Evolutionary conservation across 2,888 invertebrate species (phyloP), one percentile per base, ranked within the genome.

Genomic region (Drosophila cognata): DNA sequence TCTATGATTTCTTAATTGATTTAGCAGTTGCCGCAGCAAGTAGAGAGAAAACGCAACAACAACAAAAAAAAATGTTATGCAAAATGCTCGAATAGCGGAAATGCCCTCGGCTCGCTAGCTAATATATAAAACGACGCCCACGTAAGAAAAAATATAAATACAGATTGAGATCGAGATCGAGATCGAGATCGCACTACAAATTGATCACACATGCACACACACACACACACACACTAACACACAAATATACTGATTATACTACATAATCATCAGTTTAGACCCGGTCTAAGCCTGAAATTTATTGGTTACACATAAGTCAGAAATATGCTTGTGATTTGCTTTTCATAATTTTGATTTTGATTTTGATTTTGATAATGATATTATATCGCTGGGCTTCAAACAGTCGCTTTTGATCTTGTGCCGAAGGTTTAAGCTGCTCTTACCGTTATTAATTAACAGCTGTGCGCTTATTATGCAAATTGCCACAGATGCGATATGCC

Each of bases 361-460:
- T 25, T 36, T 51, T 41, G 52, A 61, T 28, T 36, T 52, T 38
- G 55, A 55, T 55, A 43, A n/a, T 55, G 52, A 55, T 61, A 53
- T 64, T 48, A 52, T 56, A 53, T 59, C 41, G 52, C n/a, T 50
- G 29, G 48, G 25, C 25, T 57, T 38, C 48, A 68, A 70, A 64
- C 61, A 53, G 56, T 65, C 36, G 60, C 68, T 69, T 88, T 88
- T 89, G 84, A 87, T 87, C 74, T 79, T 69, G 43, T 46, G 82
- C 79, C 84, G 84, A 70, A 75, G 73, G 60, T 74, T 74, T 61
- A 46, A 84, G 82, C 76, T 86, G 89, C 74, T 78, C 82, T 85
- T 87, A 89, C 78, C 89, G 89, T 89, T 89, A 85, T 83, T 89
- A 88, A 89, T 89, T 89, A 89, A 81, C 81, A 85, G 89, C 88